Percentiles rank a stretch among this genome's conserved stretches.
These are phyloP conservation scores for Catocala nupta DNA, from an alignment of 2,888 invertebrate species.

Conservation along the genomic window DNA sequence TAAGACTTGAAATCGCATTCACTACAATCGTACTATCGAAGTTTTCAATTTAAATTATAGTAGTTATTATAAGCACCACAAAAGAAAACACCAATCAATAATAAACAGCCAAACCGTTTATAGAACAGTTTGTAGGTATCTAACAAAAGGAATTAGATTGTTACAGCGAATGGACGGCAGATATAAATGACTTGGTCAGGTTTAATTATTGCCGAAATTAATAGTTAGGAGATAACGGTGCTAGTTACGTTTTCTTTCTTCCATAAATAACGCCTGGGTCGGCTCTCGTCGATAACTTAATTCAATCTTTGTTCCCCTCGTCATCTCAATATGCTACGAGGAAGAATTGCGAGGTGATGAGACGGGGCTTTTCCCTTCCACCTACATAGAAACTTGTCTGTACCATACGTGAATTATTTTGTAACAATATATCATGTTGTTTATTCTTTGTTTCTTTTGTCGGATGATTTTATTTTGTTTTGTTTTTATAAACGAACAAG, in stretches of 20 bases:
- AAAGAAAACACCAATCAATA: conserved; percentile 20
- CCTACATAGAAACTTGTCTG: conserved; percentile 51
- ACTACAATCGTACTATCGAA: too few species aligned
- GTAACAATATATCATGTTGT: conserved; percentile 45
- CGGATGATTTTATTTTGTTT: conserved; percentile 27
- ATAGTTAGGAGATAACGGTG: conserved; percentile 76
- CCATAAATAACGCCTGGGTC: conserved; percentile 74
- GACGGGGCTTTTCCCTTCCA: conserved; percentile 63
- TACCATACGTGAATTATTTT: conserved; percentile 52
- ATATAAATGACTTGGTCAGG: conserved; percentile 71
- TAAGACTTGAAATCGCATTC: too few species aligned
- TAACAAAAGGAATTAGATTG: conserved; percentile 50
- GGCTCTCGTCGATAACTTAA: conserved; percentile 79
- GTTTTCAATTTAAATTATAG: too few species aligned
- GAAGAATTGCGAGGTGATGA: conserved; percentile 70
- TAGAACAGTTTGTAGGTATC: conserved; percentile 40
- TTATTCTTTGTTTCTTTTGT: conserved; percentile 37
- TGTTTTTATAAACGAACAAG: conserved; percentile 33
- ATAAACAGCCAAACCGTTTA: conserved; percentile 26
- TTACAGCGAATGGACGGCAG: conserved; percentile 49
- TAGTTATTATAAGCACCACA: too few species aligned
- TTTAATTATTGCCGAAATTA: conserved; percentile 82
- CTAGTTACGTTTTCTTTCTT: conserved; percentile 69
- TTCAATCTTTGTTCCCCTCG: conserved; percentile 82
- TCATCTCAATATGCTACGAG: conserved; percentile 74